Percentiles rank a stretch among this genome's conserved stretches.
Conservation (phyloP, 1,140 invertebrate species). For the Zaprionus gabonicus region DNA sequence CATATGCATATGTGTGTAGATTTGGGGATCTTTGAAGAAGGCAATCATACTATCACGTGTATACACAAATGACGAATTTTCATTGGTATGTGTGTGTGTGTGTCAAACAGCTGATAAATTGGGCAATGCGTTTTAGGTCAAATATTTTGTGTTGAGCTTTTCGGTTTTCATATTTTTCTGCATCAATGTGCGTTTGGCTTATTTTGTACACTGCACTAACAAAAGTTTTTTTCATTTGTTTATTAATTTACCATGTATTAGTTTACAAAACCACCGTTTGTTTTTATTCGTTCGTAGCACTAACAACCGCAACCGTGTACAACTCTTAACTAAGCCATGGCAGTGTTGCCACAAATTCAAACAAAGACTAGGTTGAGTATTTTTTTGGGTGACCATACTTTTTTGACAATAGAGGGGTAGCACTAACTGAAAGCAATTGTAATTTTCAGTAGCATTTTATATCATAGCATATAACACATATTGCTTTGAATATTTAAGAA, state of each 20-base stretch:
- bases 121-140: conserved; percentile 3
- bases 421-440: too few species aligned
- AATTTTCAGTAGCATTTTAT: too few species aligned
- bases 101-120: conserved; percentile 47
- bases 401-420: neutral
- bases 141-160: neutral
- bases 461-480: too few species aligned
- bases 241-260: conserved; percentile 11
- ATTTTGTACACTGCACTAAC: neutral
- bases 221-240: neutral
- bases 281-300: conserved; percentile 38
- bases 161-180: neutral
- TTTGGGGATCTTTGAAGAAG: neutral
- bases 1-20: conserved; percentile 4
- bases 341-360: conserved; percentile 10
- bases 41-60: conserved; percentile 34
- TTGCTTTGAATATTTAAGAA: too few species aligned
- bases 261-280: conserved; percentile 21
- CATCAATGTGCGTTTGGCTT: neutral
- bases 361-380: neutral
- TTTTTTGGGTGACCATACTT: neutral
- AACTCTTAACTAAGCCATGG: conserved; percentile 20
- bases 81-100: conserved; percentile 11
- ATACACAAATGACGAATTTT: conserved; percentile 30
- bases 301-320: conserved; percentile 22